Base-by-base conservation (phyloP, 2,888 invertebrate species). In the Ctenicera cuprea region DNA sequence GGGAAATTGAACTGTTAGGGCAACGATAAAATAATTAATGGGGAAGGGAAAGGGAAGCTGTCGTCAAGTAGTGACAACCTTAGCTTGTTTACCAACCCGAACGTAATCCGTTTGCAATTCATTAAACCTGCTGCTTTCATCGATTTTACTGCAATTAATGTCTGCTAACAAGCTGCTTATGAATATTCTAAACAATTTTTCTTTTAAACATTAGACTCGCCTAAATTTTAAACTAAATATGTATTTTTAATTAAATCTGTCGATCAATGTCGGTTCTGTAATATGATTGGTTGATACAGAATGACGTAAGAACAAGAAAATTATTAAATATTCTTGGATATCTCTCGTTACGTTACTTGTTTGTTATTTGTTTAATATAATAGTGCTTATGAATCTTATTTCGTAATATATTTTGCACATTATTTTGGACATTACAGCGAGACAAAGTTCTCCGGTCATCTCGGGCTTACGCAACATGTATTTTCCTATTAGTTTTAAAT, bases 1-100 rank as follows among this genome's bases (percentile, higher is more conserved):
- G 65, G 65, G 65, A 66, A 66, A 66, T 66, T 66, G 65, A 66
- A 66, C 52, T 52, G 65, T 20, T 54, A 52, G 65, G 65, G 41
- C 54, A 54, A 16, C 54, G 65, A 66, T 66, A 54, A 66, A 54
- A 66, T 66, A 66, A 66, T 66, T 66, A 66, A 66, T 66, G 22
- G n/a, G 33, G n/a, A 50, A 22, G 50, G 50, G 18, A 54, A 33
- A 54, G 33, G 54, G 54, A 14, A 26, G 54, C 30, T 54, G 30
- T 54, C 54, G 54, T 54, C 54, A 54, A 30, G 54, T 54, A 16
- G 30, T 54, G 54, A 54, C 54, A 54, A 54, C 26, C 54, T 54
- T 54, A 54, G 30, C 30, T 54, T 54, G 54, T 54, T 54, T 54
- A 54, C 54, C 50, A 26, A 50, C 18, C 26, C 54, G 50, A 50